Evolutionary conservation across 2,888 invertebrate genomes (phyloP), one percentile per base, ranked within the genome.

Genomic region (Meiosimyza platycephala): DNA sequence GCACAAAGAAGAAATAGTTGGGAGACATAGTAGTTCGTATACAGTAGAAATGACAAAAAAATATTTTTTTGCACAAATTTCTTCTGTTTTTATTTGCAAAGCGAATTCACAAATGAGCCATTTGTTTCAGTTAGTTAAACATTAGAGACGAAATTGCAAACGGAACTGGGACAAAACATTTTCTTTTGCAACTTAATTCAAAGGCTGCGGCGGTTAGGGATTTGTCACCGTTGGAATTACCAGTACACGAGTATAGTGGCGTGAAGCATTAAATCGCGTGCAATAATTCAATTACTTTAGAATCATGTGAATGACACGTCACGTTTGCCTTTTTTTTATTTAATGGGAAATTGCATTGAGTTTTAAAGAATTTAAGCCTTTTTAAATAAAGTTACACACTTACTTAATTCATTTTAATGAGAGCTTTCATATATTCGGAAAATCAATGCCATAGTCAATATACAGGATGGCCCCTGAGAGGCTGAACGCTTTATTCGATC

Each of bases 211-310:
- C 57, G 7, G 6, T n/a, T 18, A 12, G 9, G 57, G 28, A 22
- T 28, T 3, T 57, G 12, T 40, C 40, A 40, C 40, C 9, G 40
- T 40, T 40, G 40, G 40, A 40, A 40, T 40, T 40, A 6, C 40
- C 40, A 57, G 48, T 57, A 16, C 54, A 22, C 54, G 13, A 22
- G 69, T 52, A 47, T 33, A 63, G 59, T 13, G 48, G 54, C 57
- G 47, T 18, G 12, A 69, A 66, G 66, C 55, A 47, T 52, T 75
- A 76, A 77, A 77, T 80, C 78, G 79, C 79, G 80, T 80, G 80
- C 76, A 75, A 72, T 73, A 72, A 75, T 77, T 80, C 77, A 82
- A 80, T 82, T 81, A 80, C 75, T 64, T 72, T 69, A 74, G 78
- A 73, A 78, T 76, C 74, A 72, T 75, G 71, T 72, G 73, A 72